Conservation (phyloP, 2,797 vertebrate species). For the Poeciliopsis infans region DNA sequence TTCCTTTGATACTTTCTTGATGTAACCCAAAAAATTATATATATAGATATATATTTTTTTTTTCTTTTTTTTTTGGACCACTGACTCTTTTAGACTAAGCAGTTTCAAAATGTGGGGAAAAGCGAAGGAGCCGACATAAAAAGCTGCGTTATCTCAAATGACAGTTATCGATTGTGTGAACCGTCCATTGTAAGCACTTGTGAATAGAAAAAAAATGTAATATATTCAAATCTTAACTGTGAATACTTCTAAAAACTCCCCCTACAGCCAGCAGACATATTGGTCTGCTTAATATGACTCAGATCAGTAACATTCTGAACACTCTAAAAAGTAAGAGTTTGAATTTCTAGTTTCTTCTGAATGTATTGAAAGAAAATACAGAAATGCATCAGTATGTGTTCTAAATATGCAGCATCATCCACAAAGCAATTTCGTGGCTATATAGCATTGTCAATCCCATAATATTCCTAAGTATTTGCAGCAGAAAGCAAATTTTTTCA, state of each 20-base stretch:
- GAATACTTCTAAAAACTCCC: constrained; percentile 59
- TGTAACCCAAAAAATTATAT: constrained; percentile 45
- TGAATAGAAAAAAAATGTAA: constrained; percentile 76
- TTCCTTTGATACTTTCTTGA: constrained; percentile 70
- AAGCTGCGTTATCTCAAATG: constrained; percentile 56
- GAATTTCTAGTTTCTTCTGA: background rate
- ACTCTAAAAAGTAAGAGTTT: background rate
- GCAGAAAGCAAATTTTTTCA: background rate
- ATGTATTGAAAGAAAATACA: background rate
- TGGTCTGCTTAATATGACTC: background rate
- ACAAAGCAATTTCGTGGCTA: background rate
- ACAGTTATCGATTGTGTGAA: constrained; percentile 29
- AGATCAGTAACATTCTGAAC: background rate
- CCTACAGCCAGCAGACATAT: background rate
- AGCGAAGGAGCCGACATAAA: constrained; percentile 63
- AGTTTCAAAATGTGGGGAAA: constrained; percentile 64
- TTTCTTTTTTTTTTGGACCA: constrained; percentile 23
- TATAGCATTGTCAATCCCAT: background rate
- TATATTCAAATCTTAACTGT: constrained; percentile 80
- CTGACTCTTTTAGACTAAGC: constrained; percentile 43
- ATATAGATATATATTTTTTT: no score
- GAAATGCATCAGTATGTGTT: background rate
- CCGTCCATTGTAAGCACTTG: constrained; percentile 73
- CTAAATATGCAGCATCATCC: background rate
- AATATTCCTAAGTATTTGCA: background rate